These are phyloP conservation scores for Cyclophora punctaria DNA, from an alignment of 2,888 invertebrate species.

Conservation along the genomic window DNA sequence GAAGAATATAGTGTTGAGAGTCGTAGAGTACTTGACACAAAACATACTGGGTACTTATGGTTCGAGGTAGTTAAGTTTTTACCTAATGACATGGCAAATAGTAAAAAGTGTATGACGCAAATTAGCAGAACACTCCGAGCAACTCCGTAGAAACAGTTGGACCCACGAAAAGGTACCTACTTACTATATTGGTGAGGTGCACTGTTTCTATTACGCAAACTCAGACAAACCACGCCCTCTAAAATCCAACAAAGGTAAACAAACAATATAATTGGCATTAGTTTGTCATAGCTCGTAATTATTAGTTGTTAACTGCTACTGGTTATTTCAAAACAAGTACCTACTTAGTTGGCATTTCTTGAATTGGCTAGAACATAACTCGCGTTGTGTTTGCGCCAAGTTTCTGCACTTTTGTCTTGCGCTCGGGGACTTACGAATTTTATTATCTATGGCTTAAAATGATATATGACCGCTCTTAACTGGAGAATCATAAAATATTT, in stretches of 20 bases:
- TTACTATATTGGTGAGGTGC: no score
- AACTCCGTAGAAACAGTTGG: no score
- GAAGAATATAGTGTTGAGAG: no score
- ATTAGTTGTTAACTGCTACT: conserved; percentile 9
- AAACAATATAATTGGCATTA: conserved; percentile 4
- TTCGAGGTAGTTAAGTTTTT: no score
- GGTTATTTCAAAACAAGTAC: conserved; percentile 6
- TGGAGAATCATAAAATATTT: conserved; percentile 75
- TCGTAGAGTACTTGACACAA: no score
- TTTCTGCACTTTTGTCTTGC: conserved; percentile 56
- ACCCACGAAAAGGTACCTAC: no score
- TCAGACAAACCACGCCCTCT: conserved; percentile 3
- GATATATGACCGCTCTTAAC: conserved; percentile 72
- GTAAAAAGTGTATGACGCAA: no score
- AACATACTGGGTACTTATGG: no score
- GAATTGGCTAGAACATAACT: conserved; percentile 16
- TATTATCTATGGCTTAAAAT: conserved; percentile 75
- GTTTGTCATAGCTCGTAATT: conserved; percentile 8
- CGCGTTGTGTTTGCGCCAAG: conserved; percentile 26
- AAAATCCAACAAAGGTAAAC: conserved; percentile 4
- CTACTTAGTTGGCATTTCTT: conserved; percentile 10
- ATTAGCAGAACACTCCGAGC: no score
- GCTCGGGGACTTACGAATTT: conserved; percentile 69
- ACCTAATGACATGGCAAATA: no score
- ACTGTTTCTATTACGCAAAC: background rate